These are phyloP conservation scores for Drosophila pegasa DNA, from an alignment of 2,888 invertebrate species.

Conservation along the genomic window DNA sequence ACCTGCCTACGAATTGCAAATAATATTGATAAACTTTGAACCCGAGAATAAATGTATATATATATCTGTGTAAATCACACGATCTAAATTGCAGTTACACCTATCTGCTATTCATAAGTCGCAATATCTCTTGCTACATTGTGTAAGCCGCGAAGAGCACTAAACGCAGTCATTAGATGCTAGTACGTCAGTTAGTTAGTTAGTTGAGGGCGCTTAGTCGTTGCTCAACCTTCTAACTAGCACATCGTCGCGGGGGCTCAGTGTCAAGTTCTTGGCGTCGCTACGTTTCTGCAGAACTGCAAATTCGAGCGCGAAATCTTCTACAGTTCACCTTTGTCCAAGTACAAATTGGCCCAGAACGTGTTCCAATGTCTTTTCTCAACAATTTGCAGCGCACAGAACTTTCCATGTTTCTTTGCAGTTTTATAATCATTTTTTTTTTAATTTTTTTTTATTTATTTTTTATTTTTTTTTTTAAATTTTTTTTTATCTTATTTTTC, in stretches of 20 bases:
- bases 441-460: not conserved
- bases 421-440: conserved; percentile 4
- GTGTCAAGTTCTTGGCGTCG: conserved; percentile 40
- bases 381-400: conserved; percentile 63
- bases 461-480: not conserved
- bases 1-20: not conserved
- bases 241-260: conserved; percentile 20
- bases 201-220: conserved; percentile 18
- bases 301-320: conserved; percentile 20
- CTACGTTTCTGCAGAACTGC: conserved; percentile 40
- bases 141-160: conserved; percentile 22
- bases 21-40: conserved; percentile 8
- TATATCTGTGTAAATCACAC: conserved; percentile 15
- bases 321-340: conserved; percentile 56
- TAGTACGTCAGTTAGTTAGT: not conserved
- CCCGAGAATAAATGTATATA: not conserved
- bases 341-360: conserved; percentile 63
- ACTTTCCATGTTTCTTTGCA: conserved; percentile 49
- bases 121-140: conserved; percentile 2
- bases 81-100: conserved; percentile 12
- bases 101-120: conserved; percentile 4
- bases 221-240: conserved; percentile 2
- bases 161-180: conserved; percentile 1
- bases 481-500: not conserved
- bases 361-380: conserved; percentile 69